Conservation (phyloP, 2,888 invertebrate genomes). For the Silvanus unidentatus region DNA sequence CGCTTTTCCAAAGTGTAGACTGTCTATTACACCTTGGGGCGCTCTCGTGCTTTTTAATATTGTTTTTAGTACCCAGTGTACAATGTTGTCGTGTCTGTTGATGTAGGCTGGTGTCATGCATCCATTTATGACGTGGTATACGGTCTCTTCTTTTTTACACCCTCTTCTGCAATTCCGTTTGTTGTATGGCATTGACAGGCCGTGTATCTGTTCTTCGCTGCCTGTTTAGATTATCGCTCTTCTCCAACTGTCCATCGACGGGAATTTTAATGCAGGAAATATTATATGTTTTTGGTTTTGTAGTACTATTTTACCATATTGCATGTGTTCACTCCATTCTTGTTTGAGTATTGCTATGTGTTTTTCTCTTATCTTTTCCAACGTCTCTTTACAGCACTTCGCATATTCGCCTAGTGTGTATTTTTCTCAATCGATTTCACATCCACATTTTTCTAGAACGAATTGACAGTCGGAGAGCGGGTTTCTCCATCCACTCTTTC, state of each 20-base stretch:
- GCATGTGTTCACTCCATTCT: constrained; percentile 16
- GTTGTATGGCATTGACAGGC: no score
- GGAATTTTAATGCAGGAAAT: constrained; percentile 12
- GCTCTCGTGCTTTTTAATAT: neutral
- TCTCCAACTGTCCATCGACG: constrained; percentile 12
- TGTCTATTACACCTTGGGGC: neutral
- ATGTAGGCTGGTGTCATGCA: constrained; percentile 2
- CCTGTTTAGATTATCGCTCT: constrained; percentile 15
- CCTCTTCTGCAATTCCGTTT: constrained; percentile 5
- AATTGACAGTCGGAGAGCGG: neutral
- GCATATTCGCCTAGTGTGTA: neutral
- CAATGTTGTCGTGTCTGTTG: constrained; percentile 5
- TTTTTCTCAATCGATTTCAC: neutral
- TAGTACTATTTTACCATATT: constrained; percentile 15
- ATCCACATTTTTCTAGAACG: neutral
- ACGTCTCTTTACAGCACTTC: constrained; percentile 1
- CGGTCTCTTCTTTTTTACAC: constrained; percentile 3
- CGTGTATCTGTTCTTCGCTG: constrained; percentile 16
- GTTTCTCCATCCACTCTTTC: constrained; percentile 3
- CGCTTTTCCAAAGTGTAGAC: constrained; percentile 4
- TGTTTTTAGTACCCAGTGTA: constrained; percentile 1
- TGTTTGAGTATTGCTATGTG: neutral
- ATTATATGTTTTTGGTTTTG: constrained; percentile 7
- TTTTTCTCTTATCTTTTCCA: constrained; percentile 1
- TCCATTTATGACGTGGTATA: constrained; percentile 4